These are phyloP conservation scores for Alligator sinensis DNA, from an alignment of 2,113 vertebrate species.

Conservation along the genomic window DNA sequence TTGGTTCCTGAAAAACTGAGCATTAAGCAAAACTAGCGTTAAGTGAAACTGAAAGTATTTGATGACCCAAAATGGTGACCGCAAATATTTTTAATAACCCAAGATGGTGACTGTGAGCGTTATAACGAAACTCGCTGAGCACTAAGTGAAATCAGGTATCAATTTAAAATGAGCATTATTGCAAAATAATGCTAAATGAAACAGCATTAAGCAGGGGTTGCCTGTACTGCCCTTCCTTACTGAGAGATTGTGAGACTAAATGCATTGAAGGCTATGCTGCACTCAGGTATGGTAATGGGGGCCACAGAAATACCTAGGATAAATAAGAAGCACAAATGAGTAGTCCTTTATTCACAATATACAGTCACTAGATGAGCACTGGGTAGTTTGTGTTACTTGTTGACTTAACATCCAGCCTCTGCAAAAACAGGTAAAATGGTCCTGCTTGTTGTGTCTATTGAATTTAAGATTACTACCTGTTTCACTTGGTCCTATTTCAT, in stretches of 20 bases:
- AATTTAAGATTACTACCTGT: background rate
- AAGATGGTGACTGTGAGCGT: no score
- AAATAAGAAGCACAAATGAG: background rate
- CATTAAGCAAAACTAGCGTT: no score
- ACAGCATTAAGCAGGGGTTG: no score
- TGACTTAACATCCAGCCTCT: background rate
- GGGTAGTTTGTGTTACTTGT: background rate
- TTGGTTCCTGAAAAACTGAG: no score
- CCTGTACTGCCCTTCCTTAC: background rate
- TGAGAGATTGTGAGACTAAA: background rate
- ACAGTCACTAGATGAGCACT: background rate
- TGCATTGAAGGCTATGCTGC: background rate
- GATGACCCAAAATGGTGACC: no score
- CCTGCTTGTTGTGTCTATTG: background rate
- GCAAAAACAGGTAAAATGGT: background rate
- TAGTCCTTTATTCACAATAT: background rate
- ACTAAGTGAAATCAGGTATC: no score
- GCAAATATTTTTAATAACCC: no score
- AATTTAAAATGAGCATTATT: no score
- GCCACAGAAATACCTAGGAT: background rate
- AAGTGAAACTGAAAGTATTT: no score
- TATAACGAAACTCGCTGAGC: no score
- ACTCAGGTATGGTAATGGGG: background rate
- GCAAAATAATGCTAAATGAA: no score
- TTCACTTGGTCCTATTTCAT: background rate